These are phyloP conservation scores for Polypterus bichir DNA, from an alignment of 2,113 vertebrate genomes.

Conservation along the genomic window DNA sequence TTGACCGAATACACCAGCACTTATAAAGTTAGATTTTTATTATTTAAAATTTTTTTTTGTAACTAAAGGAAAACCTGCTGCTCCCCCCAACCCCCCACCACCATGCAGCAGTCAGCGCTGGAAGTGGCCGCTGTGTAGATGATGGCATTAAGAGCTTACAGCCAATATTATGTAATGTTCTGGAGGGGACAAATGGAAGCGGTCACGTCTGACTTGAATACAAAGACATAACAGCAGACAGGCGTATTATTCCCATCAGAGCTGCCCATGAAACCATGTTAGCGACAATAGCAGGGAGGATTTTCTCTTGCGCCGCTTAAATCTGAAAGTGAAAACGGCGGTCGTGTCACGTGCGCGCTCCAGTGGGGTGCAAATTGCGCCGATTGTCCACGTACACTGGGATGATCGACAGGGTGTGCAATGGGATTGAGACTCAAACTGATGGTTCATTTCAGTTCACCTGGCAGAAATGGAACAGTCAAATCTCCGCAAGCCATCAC, in stretches of 20 bases:
- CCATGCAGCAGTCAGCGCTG: not conserved
- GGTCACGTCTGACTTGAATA: not conserved
- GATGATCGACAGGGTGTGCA: constrained; percentile 50
- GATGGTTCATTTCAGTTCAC: constrained; percentile 57
- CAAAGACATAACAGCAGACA: not conserved
- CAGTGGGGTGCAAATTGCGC: constrained; percentile 40
- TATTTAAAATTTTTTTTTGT: not conserved
- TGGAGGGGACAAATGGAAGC: not conserved
- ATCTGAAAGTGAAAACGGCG: constrained; percentile 6
- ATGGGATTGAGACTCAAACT: constrained; percentile 37
- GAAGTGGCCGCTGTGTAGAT: not conserved
- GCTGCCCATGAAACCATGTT: constrained; percentile 11
- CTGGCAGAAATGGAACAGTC: constrained; percentile 55
- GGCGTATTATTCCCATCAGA: not conserved
- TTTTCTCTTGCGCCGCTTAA: not conserved
- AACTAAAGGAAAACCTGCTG: no score
- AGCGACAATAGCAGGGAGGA: constrained; percentile 1
- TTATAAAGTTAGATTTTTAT: not conserved
- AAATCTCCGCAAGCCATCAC: constrained; percentile 30
- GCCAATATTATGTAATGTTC: not conserved
- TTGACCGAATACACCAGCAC: not conserved
- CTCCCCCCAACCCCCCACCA: no score
- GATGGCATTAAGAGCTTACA: constrained; percentile 1
- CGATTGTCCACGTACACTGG: constrained; percentile 51
- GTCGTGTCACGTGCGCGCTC: constrained; percentile 51